A percentile compares a stretch with the other conserved stretches of the same genome.
Conservation (phyloP, 2,888 invertebrate genomes). For the Liopterus haemorrhoidalis region DNA sequence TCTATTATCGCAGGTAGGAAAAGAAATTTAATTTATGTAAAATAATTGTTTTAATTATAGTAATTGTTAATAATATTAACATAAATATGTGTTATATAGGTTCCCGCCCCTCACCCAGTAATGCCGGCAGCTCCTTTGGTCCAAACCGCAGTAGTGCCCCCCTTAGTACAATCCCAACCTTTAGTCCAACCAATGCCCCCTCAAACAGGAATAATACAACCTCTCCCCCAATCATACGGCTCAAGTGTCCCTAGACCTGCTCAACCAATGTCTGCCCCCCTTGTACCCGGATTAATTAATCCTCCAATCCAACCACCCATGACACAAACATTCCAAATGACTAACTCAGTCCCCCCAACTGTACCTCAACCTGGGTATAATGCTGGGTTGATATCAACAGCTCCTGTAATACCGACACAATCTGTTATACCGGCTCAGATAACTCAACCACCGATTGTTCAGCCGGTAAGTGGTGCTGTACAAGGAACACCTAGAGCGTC, state of each 20-base stretch:
- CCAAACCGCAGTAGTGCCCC: constrained; percentile 10
- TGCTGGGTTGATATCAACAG: constrained; percentile 12
- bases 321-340: constrained; percentile 12
- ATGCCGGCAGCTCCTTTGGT: constrained; percentile 34
- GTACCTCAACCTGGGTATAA: constrained; percentile 21
- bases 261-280: constrained; percentile 5
- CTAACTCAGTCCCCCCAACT: constrained; percentile 20
- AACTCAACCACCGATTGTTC: constrained; percentile 28
- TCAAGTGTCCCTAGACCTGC: too few relatives aligned
- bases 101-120: constrained; percentile 33
- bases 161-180: constrained; percentile 10
- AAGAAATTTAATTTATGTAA: too few relatives aligned
- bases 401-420: constrained; percentile 25
- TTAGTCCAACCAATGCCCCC: constrained; percentile 21
- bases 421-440: constrained; percentile 30
- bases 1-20: constrained; percentile 5
- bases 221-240: constrained; percentile 17
- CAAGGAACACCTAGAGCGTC: constrained; percentile 24
- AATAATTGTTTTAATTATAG: too few relatives aligned
- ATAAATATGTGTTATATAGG: too few relatives aligned
- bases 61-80: too few relatives aligned
- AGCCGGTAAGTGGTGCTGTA: constrained; percentile 19
- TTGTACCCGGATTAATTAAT: constrained; percentile 2
- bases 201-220: constrained; percentile 22
- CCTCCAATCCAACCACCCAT: constrained; percentile 17